Conservation (phyloP, 2,888 invertebrate genomes). For the Leptinotarsa haldemani region DNA sequence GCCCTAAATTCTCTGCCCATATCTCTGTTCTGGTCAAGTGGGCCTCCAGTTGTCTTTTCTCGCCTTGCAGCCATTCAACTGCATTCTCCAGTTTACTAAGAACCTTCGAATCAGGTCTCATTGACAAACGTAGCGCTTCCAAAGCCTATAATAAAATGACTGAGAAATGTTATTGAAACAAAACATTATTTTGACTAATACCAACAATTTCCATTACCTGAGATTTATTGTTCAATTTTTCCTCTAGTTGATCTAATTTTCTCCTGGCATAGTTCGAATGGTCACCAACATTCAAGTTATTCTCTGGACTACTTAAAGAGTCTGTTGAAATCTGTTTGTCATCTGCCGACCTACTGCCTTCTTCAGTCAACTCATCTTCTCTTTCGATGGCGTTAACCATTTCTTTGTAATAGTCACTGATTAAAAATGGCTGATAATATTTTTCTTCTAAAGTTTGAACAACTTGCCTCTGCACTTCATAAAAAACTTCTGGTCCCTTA, state of each 20-base stretch:
- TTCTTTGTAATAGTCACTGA: constrained; percentile 86
- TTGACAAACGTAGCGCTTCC: constrained; percentile 82
- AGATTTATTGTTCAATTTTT: constrained; percentile 85
- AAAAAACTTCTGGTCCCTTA: constrained; percentile 88
- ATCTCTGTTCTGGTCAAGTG: constrained; percentile 87
- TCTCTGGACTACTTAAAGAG: constrained; percentile 67
- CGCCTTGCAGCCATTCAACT: constrained; percentile 84
- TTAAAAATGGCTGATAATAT: constrained; percentile 88
- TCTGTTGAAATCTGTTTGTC: constrained; percentile 71
- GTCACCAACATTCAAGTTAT: constrained; percentile 77
- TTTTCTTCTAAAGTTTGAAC: constrained; percentile 85
- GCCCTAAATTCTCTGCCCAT: constrained; percentile 90
- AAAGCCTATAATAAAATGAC: constrained; percentile 71
- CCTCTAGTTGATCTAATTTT: constrained; percentile 85
- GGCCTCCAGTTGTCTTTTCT: constrained; percentile 83
- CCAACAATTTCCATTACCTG: constrained; percentile 66
- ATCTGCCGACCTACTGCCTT: constrained; percentile 65
- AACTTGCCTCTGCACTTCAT: constrained; percentile 85
- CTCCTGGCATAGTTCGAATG: constrained; percentile 85
- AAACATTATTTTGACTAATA: background rate
- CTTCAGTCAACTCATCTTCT: constrained; percentile 67
- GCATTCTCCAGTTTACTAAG: constrained; percentile 83
- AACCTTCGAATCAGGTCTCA: constrained; percentile 87
- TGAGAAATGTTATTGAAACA: background rate
- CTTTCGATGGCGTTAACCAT: constrained; percentile 76